phyloP scores from a whole-genome alignment of 1,140 invertebrate species.

The Drosophila repleta region DNA sequence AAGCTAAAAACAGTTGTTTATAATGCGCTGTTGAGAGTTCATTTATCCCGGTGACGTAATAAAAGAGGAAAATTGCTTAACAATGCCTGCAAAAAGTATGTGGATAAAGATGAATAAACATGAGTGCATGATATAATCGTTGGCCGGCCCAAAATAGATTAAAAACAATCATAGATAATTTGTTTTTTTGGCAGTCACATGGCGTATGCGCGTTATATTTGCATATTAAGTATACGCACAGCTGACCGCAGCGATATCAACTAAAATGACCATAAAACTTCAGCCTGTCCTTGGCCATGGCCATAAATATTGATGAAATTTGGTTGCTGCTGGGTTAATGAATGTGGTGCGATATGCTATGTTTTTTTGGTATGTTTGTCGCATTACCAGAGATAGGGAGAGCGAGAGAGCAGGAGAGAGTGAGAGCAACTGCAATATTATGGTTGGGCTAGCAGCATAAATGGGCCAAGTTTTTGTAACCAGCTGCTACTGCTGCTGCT shows the following conservation, averaged over 20 bases:
- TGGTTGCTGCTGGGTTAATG: constrained; percentile 36
- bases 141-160: neutral
- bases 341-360: constrained; percentile 21
- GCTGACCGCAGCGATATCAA: constrained; percentile 32
- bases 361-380: neutral
- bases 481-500: constrained; percentile 9
- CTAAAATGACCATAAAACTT: constrained; percentile 17
- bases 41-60: constrained; percentile 27
- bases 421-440: constrained; percentile 1
- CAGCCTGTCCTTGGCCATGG: constrained; percentile 6
- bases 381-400: neutral
- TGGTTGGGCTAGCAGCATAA: neutral
- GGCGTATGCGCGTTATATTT: constrained; percentile 31
- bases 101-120: neutral
- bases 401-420: neutral
- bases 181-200: neutral
- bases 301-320: constrained; percentile 57
- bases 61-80: constrained; percentile 8
- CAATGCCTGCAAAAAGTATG: constrained; percentile 1
- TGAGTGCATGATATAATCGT: constrained; percentile 8
- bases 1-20: constrained; percentile 27
- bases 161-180: neutral
- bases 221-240: constrained; percentile 53
- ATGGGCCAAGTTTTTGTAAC: constrained; percentile 12
- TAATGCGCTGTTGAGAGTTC: constrained; percentile 21